A percentile compares a stretch with the other conserved stretches of the same genome.
These are phyloP conservation scores for Misgurnus mizolepis DNA, from an alignment of 2,113 vertebrate genomes.

Conservation along the genomic window DNA sequence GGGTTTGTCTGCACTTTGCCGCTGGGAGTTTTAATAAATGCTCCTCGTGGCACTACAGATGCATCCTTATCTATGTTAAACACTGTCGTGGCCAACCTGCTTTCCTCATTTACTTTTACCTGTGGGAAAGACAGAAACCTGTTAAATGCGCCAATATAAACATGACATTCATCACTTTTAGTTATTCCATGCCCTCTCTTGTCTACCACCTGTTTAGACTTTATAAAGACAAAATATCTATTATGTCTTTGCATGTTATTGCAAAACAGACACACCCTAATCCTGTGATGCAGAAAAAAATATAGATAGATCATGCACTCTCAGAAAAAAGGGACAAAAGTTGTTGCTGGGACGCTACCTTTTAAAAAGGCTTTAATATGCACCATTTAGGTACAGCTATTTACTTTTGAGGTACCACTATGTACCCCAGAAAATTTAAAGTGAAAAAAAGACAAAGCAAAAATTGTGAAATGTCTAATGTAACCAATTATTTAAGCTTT, in stretches of 20 bases:
- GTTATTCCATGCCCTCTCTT: neutral
- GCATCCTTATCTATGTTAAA: slow-evolving; percentile 84
- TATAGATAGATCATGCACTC: neutral
- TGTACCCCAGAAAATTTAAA: no score
- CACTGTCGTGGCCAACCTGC: slow-evolving; percentile 78
- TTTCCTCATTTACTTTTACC: slow-evolving; percentile 83
- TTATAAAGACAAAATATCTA: no score
- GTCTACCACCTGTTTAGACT: neutral
- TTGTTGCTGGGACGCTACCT: no score
- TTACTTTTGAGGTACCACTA: no score
- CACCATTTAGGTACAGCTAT: no score
- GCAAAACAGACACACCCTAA: neutral
- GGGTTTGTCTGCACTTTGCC: slow-evolving; percentile 81
- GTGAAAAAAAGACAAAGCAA: no score
- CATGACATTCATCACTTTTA: neutral
- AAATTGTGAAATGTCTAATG: no score
- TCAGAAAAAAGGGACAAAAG: neutral
- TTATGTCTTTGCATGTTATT: no score
- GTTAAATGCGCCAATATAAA: slow-evolving; percentile 21
- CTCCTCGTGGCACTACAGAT: slow-evolving; percentile 84
- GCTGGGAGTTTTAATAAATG: slow-evolving; percentile 81
- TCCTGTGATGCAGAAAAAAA: neutral
- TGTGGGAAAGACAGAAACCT: slow-evolving; percentile 49
- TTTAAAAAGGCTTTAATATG: no score
- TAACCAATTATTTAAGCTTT: no score